Evolutionary conservation across 2,797 vertebrate genomes (phyloP).

Genomic region (Hydrophis major): DNA sequence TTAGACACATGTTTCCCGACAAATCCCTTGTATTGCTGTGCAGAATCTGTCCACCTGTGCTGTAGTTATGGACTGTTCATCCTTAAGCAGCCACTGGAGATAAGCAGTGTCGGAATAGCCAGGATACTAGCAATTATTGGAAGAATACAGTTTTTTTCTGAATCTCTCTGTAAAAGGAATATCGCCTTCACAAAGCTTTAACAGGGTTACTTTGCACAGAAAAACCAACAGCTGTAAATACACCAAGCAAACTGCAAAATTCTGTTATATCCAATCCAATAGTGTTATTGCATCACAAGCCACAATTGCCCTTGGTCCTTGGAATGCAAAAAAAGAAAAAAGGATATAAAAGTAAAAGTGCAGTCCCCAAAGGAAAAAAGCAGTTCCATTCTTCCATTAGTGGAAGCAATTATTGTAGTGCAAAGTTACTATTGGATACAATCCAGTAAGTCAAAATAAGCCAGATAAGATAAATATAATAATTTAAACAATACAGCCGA

Average conservation of each 20-base stretch:
- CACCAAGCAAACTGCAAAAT: background rate
- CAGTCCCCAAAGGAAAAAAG: background rate
- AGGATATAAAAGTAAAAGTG: background rate
- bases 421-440: background rate
- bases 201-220: background rate
- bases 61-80: no score
- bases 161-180: no score
- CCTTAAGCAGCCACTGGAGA: no score
- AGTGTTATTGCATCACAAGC: background rate
- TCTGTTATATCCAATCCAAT: background rate
- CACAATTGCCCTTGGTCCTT: background rate
- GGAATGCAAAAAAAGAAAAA: background rate
- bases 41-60: no score
- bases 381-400: background rate
- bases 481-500: background rate
- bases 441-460: background rate
- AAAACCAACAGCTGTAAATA: background rate
- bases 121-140: no score
- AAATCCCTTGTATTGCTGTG: no score
- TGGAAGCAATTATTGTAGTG: background rate
- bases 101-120: no score
- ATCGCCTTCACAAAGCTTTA: background rate
- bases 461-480: background rate
- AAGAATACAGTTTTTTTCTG: no score
- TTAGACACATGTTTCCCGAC: no score